These are phyloP conservation scores for Hymenochirus boettgeri DNA, from an alignment of 2,113 vertebrate genomes.

Conservation along the genomic window DNA sequence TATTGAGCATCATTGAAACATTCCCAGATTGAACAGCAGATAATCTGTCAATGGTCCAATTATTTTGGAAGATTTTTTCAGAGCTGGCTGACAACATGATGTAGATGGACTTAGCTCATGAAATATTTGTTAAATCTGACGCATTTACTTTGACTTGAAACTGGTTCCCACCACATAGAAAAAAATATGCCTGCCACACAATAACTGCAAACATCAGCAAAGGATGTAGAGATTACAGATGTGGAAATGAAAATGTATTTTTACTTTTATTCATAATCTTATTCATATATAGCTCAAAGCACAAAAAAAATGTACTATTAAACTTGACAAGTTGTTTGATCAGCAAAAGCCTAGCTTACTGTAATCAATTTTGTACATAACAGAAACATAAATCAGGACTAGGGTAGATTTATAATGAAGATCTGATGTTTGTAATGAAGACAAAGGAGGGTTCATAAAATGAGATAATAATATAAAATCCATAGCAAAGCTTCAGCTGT, in stretches of 20 bases:
- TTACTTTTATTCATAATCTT: slow-evolving; percentile 31
- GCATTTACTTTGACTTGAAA: too few species aligned
- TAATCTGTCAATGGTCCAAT: too few species aligned
- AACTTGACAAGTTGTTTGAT: slow-evolving; percentile 34
- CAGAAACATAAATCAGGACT: slow-evolving; percentile 48
- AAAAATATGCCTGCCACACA: too few species aligned
- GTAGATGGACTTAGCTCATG: too few species aligned
- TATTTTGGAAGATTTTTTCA: too few species aligned
- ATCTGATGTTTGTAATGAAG: slow-evolving; percentile 51
- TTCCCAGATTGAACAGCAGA: too few species aligned
- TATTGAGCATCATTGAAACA: too few species aligned
- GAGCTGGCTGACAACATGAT: too few species aligned
- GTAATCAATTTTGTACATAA: slow-evolving; percentile 47
- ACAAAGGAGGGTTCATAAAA: slow-evolving; percentile 50
- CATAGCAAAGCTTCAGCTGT: slow-evolving; percentile 40
- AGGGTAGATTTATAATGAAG: slow-evolving; percentile 16
- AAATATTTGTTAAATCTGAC: too few species aligned
- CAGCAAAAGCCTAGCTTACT: slow-evolving; percentile 35
- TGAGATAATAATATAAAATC: slow-evolving; percentile 54
- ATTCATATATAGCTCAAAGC: slow-evolving; percentile 40
- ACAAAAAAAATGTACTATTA: slow-evolving; percentile 29
- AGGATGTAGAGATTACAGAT: slow-evolving; percentile 23
- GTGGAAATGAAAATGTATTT: slow-evolving; percentile 28
- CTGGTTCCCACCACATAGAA: too few species aligned
- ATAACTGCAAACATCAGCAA: slow-evolving; percentile 22